Conservation (phyloP, 2,113 vertebrate species). For the Ageneiosus marmoratus region DNA sequence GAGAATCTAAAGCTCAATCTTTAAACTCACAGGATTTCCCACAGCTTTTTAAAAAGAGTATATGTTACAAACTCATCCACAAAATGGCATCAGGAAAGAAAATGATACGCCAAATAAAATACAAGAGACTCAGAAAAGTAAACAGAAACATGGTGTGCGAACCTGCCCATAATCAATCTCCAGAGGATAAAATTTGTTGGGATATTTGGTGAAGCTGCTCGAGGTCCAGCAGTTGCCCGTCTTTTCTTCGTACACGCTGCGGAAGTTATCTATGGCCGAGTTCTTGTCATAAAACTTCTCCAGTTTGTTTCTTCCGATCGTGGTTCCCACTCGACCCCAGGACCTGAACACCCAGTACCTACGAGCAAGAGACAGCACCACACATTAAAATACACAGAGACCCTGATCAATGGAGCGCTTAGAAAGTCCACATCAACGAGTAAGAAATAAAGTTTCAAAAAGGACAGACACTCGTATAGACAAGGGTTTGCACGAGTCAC, state of each 20-base stretch:
- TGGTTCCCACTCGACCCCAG: conserved; percentile 96
- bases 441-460: too few relatives aligned
- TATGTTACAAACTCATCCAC: background rate
- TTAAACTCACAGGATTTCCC: too few relatives aligned
- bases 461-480: too few relatives aligned
- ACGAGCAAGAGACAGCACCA: background rate
- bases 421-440: too few relatives aligned
- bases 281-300: conserved; percentile 92
- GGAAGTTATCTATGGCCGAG: conserved; percentile 90
- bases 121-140: background rate
- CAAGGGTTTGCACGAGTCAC: too few relatives aligned
- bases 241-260: conserved; percentile 92
- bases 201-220: conserved; percentile 91
- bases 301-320: conserved; percentile 93
- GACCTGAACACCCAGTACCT: conserved; percentile 99
- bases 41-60: too few relatives aligned
- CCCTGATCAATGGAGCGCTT: too few relatives aligned
- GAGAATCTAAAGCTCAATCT: background rate
- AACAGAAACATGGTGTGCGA: conserved; percentile 13
- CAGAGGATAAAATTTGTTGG: conserved; percentile 96
- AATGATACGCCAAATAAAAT: background rate
- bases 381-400: background rate
- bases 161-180: conserved; percentile 99
- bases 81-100: too few relatives aligned
- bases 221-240: conserved; percentile 91